Base-by-base conservation (phyloP, 2,113 vertebrate species). In the Xerus inauris region DNA sequence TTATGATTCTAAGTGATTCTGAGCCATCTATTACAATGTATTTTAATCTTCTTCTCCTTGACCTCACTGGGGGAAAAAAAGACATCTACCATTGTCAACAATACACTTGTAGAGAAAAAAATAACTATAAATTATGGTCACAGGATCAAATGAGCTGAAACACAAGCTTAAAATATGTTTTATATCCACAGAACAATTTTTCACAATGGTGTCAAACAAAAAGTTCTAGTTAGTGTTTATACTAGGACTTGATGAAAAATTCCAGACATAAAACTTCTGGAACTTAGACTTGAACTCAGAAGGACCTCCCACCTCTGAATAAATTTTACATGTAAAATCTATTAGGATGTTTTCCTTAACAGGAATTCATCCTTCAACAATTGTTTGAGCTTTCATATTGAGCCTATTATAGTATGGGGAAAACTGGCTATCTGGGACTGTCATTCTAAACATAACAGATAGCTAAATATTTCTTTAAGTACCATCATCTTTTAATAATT, bases 141-240 rank as follows among this genome's bases (percentile, higher is more conserved):
- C 26, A 54, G 59, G 75, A 95, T 91, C 95, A 96, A 85, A 91
- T 87, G 94, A 89, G 40, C 59, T 57, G 51, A 96, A 97, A 69
- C 28, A 51, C 30, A 87, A 89, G 82, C 95, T 96, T 75, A 96
- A 97, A 97, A 89, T 59, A 67, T 96, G 93, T 88, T 97, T 97
- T 96, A 59, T 81, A 95, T 35, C 65, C 93, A 84, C 49, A 84
- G 83, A 87, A 38, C 91, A 79, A 96, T 96, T 94, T 96, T 95
- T 97, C 87, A 96, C 7, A 71, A 32, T 7, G 9, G 51, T 94
- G 92, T 97, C 94, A 97, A 94, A 93, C 91, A 97, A 89, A 96
- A 97, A 94, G 81, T 97, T 94, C 96, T 92, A 73, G 71, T 96
- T n/a, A 38, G 30, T 97, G 95, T 97, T 98, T 97, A 97, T 12